Evolutionary conservation across 2,113 vertebrate genomes (phyloP), one percentile per base, ranked within the genome.

Genomic region (Neogale vison): DNA sequence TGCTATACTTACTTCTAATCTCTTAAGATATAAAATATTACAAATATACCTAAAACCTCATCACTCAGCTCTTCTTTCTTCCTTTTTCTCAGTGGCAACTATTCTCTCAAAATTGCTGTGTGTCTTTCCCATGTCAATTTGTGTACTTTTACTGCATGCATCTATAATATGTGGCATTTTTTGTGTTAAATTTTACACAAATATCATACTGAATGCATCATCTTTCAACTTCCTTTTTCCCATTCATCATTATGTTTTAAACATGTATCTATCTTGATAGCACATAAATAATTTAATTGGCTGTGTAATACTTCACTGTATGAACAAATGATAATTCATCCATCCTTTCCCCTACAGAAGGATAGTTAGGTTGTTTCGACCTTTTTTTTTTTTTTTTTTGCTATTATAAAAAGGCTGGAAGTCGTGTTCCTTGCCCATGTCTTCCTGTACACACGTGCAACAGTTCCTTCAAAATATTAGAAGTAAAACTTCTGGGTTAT

Each of bases 91-190:
- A 57, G 24, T 74, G 31, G 39, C 76, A 89, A 57, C 23, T 24
- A 69, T 50, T 83, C 34, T 83, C 47, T 18, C 69, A 13, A 69
- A 89, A 96, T 52, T 77, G 12, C 18, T 74, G 20, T 59, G 29
- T 26, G 42, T 57, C 34, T 96, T 69, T 94, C 29, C n/a, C 63
- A 81, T 86, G 86, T 65, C 93, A 86, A 31, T 47, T 96, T 93
- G 65, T 90, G 36, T 96, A 57, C 14, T 86, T 91, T 72, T 65
- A 74, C 57, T 55, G 15, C 34, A 11, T 85, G 42, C 52, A 61
- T 72, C 23, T 74, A 34, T 86, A 90, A 74, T 45, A 80, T 71
- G 11, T 80, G 71, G 26, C 18, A 50, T 86, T 96, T 77, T 61
- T 88, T 69, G 47, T 88, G 90, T 81, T 84, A 7, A 47, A 63